Evolutionary conservation across 2,888 invertebrate species (phyloP), one percentile per base, ranked within the genome.

Genomic region (Eupithecia dodoneata): DNA sequence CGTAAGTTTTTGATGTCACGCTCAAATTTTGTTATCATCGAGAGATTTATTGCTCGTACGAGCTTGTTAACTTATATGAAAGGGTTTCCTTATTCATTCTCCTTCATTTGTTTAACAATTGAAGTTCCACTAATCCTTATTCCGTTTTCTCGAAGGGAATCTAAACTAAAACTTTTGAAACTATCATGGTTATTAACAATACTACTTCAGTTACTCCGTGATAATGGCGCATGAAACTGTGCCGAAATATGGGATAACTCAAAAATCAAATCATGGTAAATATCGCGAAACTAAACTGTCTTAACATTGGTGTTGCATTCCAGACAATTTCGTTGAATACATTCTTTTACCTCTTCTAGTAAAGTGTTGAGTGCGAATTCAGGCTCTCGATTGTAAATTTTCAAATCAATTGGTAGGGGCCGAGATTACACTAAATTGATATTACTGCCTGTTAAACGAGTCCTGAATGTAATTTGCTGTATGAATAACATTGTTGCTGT

Each of bases 361-460:
- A 77, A 81, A 80, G 81, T 73, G 59, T 59, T 69, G 84, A 87
- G 87, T 85, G 83, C 84, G 81, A 84, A 88, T 88, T 88, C 90
- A 88, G 89, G 89, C 84, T 78, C 85, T 84, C 85, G 83, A 86
- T 88, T 85, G 83, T 82, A 85, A 84, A 87, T 86, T 55, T 3
- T 18, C 3, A 59, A 10, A 85, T 83, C 83, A 86, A 87, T 87
- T 87, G 84, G 86, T 85, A 82, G 84, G 80, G 86, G 86, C 86
- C 78, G 86, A 87, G 87, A 88, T 90, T 89, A 85, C 85, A 83
- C 83, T 86, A 83, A 88, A 88, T 87, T 88, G 87, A 86, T 87
- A 86, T 83, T 81, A 84, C 82, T 83, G 83, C 81, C 83, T 81
- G 82, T 80, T 82, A 82, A 84, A 82, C 85, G 82, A 78, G 80